phyloP scores from a whole-genome alignment of 2,797 vertebrate genomes.

The Parauchenoglanis punctatus region DNA sequence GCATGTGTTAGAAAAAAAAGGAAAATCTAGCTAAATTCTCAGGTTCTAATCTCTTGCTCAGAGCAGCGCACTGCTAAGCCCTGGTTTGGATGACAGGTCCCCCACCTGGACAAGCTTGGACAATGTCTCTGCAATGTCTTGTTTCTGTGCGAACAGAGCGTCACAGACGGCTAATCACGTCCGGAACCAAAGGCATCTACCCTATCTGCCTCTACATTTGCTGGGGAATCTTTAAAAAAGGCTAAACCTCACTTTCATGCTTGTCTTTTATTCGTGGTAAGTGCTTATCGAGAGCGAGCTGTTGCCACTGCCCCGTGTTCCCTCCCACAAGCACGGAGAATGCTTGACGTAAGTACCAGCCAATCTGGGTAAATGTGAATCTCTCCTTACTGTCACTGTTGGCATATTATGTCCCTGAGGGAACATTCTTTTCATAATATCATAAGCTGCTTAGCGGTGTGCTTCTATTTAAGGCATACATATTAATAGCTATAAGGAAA shows the following conservation, averaged over 20 bases:
- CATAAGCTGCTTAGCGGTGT: conserved; percentile 89
- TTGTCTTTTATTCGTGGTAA: conserved; percentile 87
- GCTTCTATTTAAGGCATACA: conserved; percentile 91
- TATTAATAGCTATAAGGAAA: conserved; percentile 90
- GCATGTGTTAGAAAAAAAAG: conserved; percentile 66
- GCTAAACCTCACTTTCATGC: conserved; percentile 88
- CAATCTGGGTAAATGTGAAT: conserved; percentile 88
- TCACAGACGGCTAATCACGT: conserved; percentile 80
- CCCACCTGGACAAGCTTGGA: conserved; percentile 87
- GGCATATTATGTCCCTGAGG: conserved; percentile 88
- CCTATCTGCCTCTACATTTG: conserved; percentile 84
- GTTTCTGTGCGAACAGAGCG: conserved; percentile 80
- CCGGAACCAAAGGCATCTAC: conserved; percentile 85
- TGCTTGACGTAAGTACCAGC: conserved; percentile 87
- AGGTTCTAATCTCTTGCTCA: conserved; percentile 81
- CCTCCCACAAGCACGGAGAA: conserved; percentile 84
- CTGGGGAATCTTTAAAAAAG: conserved; percentile 82
- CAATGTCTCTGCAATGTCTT: conserved; percentile 82
- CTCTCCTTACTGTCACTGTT: conserved; percentile 86
- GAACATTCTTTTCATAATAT: conserved; percentile 90
- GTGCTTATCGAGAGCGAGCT: conserved; percentile 84
- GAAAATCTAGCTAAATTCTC: conserved; percentile 68
- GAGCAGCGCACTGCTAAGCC: conserved; percentile 79
- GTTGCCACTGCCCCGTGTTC: conserved; percentile 83
- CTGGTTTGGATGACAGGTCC: conserved; percentile 85